These are phyloP conservation scores for Drosophila pallidifrons DNA, from an alignment of 1,140 invertebrate genomes.

Conservation along the genomic window DNA sequence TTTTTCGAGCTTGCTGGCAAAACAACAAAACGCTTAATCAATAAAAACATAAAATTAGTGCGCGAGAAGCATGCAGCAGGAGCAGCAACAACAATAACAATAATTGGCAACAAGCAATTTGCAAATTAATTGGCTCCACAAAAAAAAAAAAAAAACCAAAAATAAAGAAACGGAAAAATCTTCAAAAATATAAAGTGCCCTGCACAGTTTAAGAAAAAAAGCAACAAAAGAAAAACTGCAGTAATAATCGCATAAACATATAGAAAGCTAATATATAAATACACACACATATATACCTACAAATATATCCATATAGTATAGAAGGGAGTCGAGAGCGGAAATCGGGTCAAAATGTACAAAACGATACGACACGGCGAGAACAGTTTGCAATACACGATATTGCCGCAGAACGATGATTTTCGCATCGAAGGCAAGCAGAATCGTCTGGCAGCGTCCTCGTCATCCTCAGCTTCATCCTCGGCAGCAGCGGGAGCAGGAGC, in stretches of 20 bases:
- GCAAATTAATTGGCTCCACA: background rate
- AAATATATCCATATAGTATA: background rate
- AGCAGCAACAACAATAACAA: conserved; percentile 54
- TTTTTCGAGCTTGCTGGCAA: conserved; percentile 32
- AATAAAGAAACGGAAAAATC: background rate
- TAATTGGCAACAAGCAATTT: conserved; percentile 5
- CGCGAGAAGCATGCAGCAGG: conserved; percentile 66
- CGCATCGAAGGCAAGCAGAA: conserved; percentile 87
- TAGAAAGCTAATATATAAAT: background rate
- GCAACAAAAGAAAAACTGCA: conserved; percentile 2
- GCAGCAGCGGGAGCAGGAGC: conserved; percentile 45
- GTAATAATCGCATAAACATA: conserved; percentile 6
- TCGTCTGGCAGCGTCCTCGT: conserved; percentile 24
- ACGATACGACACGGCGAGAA: conserved; percentile 90
- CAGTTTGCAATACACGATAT: conserved; percentile 90
- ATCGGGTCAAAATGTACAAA: conserved; percentile 88
- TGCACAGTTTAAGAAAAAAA: conserved; percentile 26
- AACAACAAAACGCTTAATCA: conserved; percentile 74
- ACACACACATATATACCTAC: conserved; percentile 1
- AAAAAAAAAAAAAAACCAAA: conserved; percentile 2
- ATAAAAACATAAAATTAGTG: conserved; percentile 82
- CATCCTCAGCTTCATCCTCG: conserved; percentile 28
- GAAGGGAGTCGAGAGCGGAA: background rate
- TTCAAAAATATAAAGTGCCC: conserved; percentile 17
- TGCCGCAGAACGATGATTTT: conserved; percentile 89